Conservation (phyloP, 64 coral and sea anemone genomes). For the Orbicella faveolata region DNA sequence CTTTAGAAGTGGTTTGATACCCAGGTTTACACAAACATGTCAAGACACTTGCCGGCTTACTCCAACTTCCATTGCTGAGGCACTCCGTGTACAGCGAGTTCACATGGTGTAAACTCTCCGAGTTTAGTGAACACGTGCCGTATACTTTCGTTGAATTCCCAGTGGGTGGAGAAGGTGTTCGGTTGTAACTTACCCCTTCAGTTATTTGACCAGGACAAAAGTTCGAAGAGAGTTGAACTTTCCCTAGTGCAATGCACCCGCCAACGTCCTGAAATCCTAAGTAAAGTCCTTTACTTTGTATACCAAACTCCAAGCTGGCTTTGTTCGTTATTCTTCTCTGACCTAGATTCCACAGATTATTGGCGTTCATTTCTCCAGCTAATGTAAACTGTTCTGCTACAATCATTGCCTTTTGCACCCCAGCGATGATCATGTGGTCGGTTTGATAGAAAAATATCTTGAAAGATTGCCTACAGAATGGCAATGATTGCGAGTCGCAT, state of each 20-base stretch:
- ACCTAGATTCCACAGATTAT: constrained; percentile 42
- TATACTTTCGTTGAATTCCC: constrained; percentile 8
- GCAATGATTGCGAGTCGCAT: constrained; percentile 36
- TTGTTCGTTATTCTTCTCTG: constrained; percentile 13
- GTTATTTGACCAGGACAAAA: constrained; percentile 30
- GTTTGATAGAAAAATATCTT: constrained; percentile 39
- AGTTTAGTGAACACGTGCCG: constrained; percentile 54
- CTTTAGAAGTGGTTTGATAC: constrained; percentile 17
- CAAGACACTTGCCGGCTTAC: neutral
- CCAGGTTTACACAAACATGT: constrained; percentile 69
- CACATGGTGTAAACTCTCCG: constrained; percentile 23
- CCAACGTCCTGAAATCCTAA: constrained; percentile 67
- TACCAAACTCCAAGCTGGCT: constrained; percentile 11
- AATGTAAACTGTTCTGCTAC: constrained; percentile 41
- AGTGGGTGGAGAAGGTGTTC: neutral
- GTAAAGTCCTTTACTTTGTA: constrained; percentile 50
- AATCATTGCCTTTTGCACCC: constrained; percentile 55
- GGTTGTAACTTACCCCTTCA: constrained; percentile 54
- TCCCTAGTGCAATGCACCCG: constrained; percentile 61
- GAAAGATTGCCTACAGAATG: constrained; percentile 68
- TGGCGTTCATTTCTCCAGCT: constrained; percentile 39
- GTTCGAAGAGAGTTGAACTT: constrained; percentile 35
- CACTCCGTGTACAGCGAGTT: constrained; percentile 31
- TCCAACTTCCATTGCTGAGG: constrained; percentile 59
- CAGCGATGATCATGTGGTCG: constrained; percentile 16